A percentile compares a stretch with the other conserved stretches of the same genome.
Evolutionary conservation across 2,888 invertebrate species (phyloP).

Genomic region (Horisme vitalbata): DNA sequence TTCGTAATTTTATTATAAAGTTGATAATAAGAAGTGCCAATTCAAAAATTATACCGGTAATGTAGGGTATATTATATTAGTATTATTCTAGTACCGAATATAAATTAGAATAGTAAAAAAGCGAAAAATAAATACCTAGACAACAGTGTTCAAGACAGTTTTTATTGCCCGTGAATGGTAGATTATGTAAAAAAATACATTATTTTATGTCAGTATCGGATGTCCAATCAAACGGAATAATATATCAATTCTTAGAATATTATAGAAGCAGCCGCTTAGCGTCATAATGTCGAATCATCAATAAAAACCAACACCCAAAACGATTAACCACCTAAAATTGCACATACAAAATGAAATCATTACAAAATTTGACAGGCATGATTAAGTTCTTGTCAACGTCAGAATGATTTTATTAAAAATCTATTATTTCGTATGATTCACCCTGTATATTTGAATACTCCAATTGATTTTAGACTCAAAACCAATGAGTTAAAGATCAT

Average conservation of each 20-base stretch:
- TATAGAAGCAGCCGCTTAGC: conserved; percentile 4
- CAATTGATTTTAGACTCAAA: conserved; percentile 12
- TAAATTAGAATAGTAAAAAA: too few relatives aligned
- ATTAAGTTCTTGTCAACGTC: conserved; percentile 26
- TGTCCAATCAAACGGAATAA: not conserved
- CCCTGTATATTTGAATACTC: conserved; percentile 32
- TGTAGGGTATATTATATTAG: too few relatives aligned
- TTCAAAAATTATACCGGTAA: too few relatives aligned
- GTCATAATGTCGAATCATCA: conserved; percentile 3
- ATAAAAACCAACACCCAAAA: conserved; percentile 19
- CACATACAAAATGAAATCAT: conserved; percentile 29
- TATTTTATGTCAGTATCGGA: too few relatives aligned
- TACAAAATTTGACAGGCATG: conserved; percentile 28
- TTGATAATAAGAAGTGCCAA: too few relatives aligned
- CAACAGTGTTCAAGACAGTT: too few relatives aligned
- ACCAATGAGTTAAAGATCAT: not conserved
- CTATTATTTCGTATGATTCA: conserved; percentile 43
- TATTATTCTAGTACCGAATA: too few relatives aligned
- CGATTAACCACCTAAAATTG: conserved; percentile 11
- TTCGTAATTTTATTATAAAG: too few relatives aligned
- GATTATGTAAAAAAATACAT: too few relatives aligned
- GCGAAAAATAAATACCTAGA: too few relatives aligned
- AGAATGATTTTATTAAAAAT: conserved; percentile 11
- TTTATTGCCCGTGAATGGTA: too few relatives aligned
- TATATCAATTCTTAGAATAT: conserved; percentile 7